Evolutionary conservation across 2,113 vertebrate genomes (phyloP), one percentile per base, ranked within the genome.

Genomic region (Podocnemis expansa): DNA sequence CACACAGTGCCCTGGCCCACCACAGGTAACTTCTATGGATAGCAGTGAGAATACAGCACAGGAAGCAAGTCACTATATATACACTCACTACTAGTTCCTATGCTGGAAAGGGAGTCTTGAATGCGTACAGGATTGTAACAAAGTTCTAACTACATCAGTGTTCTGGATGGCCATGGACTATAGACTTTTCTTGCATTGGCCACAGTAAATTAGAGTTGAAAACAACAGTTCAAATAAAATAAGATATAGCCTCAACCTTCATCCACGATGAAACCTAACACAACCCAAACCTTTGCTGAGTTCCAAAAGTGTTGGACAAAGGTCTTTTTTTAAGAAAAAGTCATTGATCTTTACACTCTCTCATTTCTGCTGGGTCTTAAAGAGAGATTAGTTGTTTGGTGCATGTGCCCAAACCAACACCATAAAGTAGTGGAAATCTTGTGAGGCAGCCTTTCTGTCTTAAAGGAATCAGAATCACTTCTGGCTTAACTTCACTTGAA

Each of bases 1-100:
- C 96, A 97, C 88, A 91, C 88, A 87, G 82, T 88, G 75, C 54
- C 52, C 78, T 5, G 34, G 85, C 95, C 91, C 96, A 97, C 95
- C 89, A 96, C 93, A 87, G 85, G 91, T 67, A 94, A 82, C 80
- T 95, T 80, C 88, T 82, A 94, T 2, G 89, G 91, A 91, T 93
- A 93, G 93, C 91, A 94, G 91, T 90, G 91, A 82, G 60, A 96
- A 80, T 91, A 96, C 92, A 89, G 86, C 1, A n/a, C 86, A 82
- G 54, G 92, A 95, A 85, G 93, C 82, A 90, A 93, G 91, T 55
- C 90, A 94, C 93, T 96, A 82, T 93, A 91, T 86, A 86, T 75
- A 41, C n/a, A n/a, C 16, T 93, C 90, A 47, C 78, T 70, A 85
- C 51, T 47, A 82, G 76, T 79, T 76, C 82, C 21, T 80, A 29